Evolutionary conservation across 1,140 invertebrate genomes (phyloP).

Genomic region (Palaemon carinicauda): DNA sequence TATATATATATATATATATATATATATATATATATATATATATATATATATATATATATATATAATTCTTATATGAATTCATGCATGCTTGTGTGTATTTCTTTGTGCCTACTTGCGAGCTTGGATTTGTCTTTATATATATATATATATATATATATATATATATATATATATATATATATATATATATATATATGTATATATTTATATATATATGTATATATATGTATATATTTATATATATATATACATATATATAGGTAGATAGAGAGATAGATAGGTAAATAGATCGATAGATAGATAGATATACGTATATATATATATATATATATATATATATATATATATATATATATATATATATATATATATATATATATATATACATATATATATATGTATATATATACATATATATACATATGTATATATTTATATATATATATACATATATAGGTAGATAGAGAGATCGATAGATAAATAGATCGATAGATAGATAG

Average conservation of each 20-base stretch:
- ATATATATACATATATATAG: not conserved
- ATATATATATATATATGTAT: not conserved
- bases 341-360: not conserved
- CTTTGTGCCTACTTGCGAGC: not conserved
- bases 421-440: not conserved
- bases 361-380: not conserved
- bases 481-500: not conserved
- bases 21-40: no score
- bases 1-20: no score
- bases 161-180: not conserved
- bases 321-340: not conserved
- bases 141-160: not conserved
- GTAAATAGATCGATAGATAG: no score
- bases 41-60: no score
- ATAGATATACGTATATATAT: no score
- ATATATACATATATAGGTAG: not conserved
- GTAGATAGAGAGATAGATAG: not conserved
- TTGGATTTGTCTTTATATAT: not conserved
- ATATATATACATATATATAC: not conserved
- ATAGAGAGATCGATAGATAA: not conserved
- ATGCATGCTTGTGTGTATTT: not conserved
- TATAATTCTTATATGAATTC: no score
- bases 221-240: not conserved
- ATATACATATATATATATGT: not conserved
- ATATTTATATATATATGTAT: not conserved